Evolutionary conservation across 2,888 invertebrate genomes (phyloP).

Genomic region (Drosophila subsilvestris): DNA sequence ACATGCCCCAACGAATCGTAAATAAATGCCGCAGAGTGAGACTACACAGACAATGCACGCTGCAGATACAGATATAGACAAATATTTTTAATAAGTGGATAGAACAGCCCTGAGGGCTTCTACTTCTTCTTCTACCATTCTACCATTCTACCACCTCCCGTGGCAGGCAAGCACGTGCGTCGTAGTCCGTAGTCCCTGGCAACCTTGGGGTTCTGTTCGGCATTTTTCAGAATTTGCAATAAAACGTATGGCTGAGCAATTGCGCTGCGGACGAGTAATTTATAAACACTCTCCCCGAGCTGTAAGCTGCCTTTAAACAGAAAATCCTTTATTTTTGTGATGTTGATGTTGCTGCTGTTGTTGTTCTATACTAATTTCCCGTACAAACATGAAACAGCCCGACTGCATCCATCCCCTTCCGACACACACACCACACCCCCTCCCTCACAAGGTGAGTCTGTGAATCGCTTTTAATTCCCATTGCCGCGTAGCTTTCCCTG

Average conservation of each 20-base stretch:
- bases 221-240: conserved; percentile 70
- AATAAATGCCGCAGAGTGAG: conserved; percentile 50
- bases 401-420: conserved; percentile 45
- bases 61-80: conserved; percentile 48
- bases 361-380: conserved; percentile 63
- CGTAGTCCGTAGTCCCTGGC: conserved; percentile 42
- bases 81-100: conserved; percentile 75
- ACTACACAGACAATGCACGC: conserved; percentile 53
- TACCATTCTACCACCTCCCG: too few species aligned
- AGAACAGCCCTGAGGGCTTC: conserved; percentile 10
- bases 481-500: conserved; percentile 51
- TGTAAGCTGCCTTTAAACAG: conserved; percentile 36
- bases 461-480: conserved; percentile 60
- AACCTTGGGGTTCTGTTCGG: conserved; percentile 43
- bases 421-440: conserved; percentile 35
- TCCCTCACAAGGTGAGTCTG: conserved; percentile 22
- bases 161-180: conserved; percentile 50
- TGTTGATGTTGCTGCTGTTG: conserved; percentile 42
- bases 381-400: conserved; percentile 69
- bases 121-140: background rate
- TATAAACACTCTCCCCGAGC: conserved; percentile 45
- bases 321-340: conserved; percentile 61
- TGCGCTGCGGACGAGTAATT: conserved; percentile 64
- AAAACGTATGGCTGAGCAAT: conserved; percentile 75
- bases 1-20: conserved; percentile 63